Conservation (phyloP, 2,113 vertebrate genomes). For the Balaenoptera acutorostrata region DNA sequence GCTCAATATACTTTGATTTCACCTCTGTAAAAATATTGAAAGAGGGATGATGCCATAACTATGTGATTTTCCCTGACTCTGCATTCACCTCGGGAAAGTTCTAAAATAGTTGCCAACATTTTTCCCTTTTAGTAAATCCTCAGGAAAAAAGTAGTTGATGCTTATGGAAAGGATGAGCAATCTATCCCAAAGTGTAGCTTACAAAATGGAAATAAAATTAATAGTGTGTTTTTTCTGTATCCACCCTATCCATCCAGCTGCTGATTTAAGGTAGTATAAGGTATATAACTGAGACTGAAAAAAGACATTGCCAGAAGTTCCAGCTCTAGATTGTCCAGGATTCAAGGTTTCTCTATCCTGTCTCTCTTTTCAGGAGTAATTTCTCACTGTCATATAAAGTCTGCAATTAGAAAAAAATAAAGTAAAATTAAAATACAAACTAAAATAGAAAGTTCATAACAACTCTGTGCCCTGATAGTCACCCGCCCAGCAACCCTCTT, state of each 20-base stretch:
- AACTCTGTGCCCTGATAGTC: not conserved
- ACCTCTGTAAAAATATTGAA: not conserved
- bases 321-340: not conserved
- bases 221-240: not conserved
- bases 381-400: not conserved
- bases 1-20: not conserved
- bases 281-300: not conserved
- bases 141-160: not conserved
- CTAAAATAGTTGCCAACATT: not conserved
- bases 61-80: not conserved
- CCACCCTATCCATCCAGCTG: not conserved
- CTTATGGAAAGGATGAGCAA: not conserved
- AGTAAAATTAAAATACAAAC: not conserved
- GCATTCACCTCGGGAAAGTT: not conserved
- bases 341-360: not conserved
- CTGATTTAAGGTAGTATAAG: not conserved
- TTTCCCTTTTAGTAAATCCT: constrained; percentile 1
- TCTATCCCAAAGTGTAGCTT: not conserved
- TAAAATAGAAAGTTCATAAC: not conserved
- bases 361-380: not conserved
- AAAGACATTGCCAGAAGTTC: not conserved
- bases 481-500: not conserved
- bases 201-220: not conserved
- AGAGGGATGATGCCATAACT: not conserved
- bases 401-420: not conserved